phyloP scores from a whole-genome alignment of 2,113 vertebrate species.

The Gambusia holbrooki region DNA sequence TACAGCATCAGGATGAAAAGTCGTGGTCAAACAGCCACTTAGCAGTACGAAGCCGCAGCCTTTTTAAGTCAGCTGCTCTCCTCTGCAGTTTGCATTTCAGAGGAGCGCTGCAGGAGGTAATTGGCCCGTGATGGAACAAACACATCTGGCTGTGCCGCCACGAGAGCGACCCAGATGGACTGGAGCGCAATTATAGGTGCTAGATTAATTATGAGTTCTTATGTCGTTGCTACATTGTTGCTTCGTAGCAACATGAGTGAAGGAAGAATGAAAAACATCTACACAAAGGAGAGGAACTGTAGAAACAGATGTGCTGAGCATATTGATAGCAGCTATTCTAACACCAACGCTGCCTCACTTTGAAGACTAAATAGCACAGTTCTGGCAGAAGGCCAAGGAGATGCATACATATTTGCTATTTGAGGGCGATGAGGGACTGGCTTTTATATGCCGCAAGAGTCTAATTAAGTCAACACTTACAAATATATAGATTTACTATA shows the following conservation, averaged over 20 bases:
- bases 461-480: slow-evolving; percentile 6
- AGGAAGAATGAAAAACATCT: slow-evolving; percentile 7
- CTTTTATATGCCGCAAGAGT: slow-evolving; percentile 19
- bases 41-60: neutral
- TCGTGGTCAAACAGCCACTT: slow-evolving; percentile 21
- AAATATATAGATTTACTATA: neutral
- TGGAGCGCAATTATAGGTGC: slow-evolving; percentile 62
- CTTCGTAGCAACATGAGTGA: slow-evolving; percentile 9
- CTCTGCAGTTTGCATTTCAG: slow-evolving; percentile 38
- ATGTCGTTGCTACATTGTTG: slow-evolving; percentile 24
- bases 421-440: slow-evolving; percentile 17
- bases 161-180: slow-evolving; percentile 53
- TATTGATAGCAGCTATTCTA: slow-evolving; percentile 67
- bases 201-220: slow-evolving; percentile 63
- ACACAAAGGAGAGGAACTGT: slow-evolving; percentile 10
- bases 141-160: slow-evolving; percentile 51
- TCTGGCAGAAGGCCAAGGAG: slow-evolving; percentile 27
- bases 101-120: slow-evolving; percentile 37
- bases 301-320: slow-evolving; percentile 59
- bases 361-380: slow-evolving; percentile 66
- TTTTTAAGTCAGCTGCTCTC: slow-evolving; percentile 1
- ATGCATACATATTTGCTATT: slow-evolving; percentile 29
- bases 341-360: slow-evolving; percentile 34
- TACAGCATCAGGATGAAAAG: neutral
- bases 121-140: slow-evolving; percentile 59